Percentiles rank a stretch among this genome's conserved stretches.
Conservation (phyloP, 2,888 invertebrate genomes). For the Drosophila cracens region DNA sequence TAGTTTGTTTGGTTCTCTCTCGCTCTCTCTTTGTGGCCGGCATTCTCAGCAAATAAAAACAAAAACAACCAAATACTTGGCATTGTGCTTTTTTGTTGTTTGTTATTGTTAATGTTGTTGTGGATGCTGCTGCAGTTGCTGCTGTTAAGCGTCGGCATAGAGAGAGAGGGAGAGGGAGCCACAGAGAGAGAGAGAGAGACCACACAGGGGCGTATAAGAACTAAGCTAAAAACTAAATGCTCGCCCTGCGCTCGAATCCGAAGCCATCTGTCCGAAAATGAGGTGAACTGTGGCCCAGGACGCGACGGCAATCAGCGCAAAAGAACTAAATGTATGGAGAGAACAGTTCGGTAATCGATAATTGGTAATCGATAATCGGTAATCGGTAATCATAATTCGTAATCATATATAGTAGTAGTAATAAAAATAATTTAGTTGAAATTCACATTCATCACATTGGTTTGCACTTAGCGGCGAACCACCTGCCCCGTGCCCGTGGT, state of each 20-base stretch:
- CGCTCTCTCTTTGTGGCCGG: conserved; percentile 14
- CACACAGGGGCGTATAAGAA: conserved; percentile 66
- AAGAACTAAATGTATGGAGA: conserved; percentile 77
- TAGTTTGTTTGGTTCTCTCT: conserved; percentile 62
- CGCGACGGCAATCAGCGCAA: conserved; percentile 64
- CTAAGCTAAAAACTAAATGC: conserved; percentile 80
- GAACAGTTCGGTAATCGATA: conserved; percentile 73
- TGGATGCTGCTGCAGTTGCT: conserved; percentile 21
- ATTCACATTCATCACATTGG: conserved; percentile 83
- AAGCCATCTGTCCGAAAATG: conserved; percentile 1
- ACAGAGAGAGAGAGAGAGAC: conserved; percentile 11
- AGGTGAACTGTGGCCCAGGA: conserved; percentile 16
- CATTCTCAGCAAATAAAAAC: conserved; percentile 17
- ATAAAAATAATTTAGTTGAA: conserved; percentile 82
- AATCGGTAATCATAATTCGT: conserved; percentile 55
- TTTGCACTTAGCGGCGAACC: conserved; percentile 71
- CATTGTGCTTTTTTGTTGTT: conserved; percentile 45
- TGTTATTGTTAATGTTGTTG: conserved; percentile 10
- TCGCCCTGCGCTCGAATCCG: conserved; percentile 58
- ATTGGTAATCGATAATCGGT: conserved; percentile 39
- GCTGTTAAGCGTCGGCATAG: conserved; percentile 19
- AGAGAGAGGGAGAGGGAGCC: not conserved
- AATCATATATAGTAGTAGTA: conserved; percentile 70
- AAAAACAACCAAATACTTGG: conserved; percentile 45
- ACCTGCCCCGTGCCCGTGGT: conserved; percentile 58